Base-by-base conservation (phyloP, 2,888 invertebrate genomes). In the Pediacus dermestoides region DNA sequence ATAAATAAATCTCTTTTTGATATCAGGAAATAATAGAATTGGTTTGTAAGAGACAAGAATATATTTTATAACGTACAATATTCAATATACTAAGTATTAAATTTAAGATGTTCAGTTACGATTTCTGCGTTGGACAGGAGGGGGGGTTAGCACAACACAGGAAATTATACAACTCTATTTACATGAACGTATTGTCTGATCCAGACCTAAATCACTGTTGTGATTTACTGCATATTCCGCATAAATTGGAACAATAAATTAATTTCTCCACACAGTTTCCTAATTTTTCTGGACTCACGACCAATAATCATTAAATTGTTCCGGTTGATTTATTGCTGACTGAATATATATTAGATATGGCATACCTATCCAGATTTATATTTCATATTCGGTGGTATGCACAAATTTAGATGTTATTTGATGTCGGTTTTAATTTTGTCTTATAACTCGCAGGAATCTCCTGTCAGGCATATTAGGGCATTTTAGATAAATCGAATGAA, bases 291-390 rank as follows among this genome's bases (percentile, higher is more conserved):
- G 4, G 16, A 23, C 12, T 43, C 50, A 46, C 47, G 43, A 42
- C 41, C 51, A 52, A 53, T 55, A 51, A 53, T 55, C 53, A 66
- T 58, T 45, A 31, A 73, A 74, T 53, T 52, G 53, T 55, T 53
- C 39, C 53, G 34, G 21, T 30, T 55, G 55, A 55, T 55, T 52
- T 47, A 50, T 39, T 32, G 50, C 48, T 28, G 28, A 28, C 28
- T 28, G n/a, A 7, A 18, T 18, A 18, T 18, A 7, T n/a, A n/a
- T n/a, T n/a, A n/a, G n/a, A n/a, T n/a, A n/a, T n/a, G n/a, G n/a
- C n/a, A n/a, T n/a, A n/a, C n/a, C n/a, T n/a, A n/a, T n/a, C n/a
- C n/a, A n/a, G n/a, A n/a, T n/a, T n/a, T n/a, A n/a, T n/a, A n/a
- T n/a, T n/a, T n/a, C n/a, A n/a, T n/a, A n/a, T n/a, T n/a, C n/a